Conservation (phyloP, 2,113 vertebrate genomes). For the Mohoua ochrocephala region DNA sequence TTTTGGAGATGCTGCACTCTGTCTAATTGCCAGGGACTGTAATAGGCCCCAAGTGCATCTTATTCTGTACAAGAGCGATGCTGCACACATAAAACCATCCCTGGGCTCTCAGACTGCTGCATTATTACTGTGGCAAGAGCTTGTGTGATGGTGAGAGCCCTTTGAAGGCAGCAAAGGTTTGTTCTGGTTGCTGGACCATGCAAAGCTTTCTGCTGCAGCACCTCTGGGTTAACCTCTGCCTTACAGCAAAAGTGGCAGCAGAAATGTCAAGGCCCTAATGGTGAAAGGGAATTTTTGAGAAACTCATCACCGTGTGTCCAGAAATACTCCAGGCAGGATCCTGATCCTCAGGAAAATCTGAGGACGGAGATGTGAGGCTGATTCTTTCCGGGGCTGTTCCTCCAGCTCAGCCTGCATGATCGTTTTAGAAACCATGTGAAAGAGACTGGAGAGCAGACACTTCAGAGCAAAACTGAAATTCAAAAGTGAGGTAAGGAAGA, state of each 20-base stretch:
- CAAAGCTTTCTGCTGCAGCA: not conserved
- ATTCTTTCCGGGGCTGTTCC: not conserved
- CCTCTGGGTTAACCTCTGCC: not conserved
- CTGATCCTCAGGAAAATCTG: not conserved
- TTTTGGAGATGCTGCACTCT: not conserved
- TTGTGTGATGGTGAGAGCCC: fast-evolving
- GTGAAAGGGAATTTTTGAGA: not conserved
- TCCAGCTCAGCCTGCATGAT: not conserved
- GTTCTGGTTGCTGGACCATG: fast-evolving
- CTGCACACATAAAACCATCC: not conserved
- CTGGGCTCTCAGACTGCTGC: not conserved
- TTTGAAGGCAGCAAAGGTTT: not conserved
- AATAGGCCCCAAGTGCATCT: not conserved
- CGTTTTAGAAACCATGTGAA: not conserved
- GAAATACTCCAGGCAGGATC: not conserved
- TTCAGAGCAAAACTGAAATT: not conserved
- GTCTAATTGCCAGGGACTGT: not conserved
- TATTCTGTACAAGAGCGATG: not conserved
- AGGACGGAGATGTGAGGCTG: not conserved
- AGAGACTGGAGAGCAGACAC: not conserved
- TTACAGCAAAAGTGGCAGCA: not conserved
- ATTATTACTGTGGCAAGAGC: not conserved
- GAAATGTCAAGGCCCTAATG: not conserved
- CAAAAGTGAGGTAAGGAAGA: not conserved
- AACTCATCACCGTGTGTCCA: not conserved